Evolutionary conservation across 1,140 invertebrate species (phyloP), one percentile per base, ranked within the genome.

Genomic region (Atta colombica): DNA sequence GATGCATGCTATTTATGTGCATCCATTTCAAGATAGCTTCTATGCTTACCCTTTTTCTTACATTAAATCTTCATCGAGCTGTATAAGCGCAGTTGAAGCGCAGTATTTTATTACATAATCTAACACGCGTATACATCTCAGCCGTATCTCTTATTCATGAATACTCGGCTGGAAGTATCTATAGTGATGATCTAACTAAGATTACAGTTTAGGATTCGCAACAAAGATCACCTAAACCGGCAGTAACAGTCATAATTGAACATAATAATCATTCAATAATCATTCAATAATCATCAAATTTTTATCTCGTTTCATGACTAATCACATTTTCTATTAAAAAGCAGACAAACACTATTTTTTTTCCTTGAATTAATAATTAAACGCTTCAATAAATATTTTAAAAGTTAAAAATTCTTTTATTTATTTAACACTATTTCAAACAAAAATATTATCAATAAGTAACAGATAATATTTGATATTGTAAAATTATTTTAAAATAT

Each of bases 41-140:
- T 78, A 78, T 49, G 16, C 65, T 78, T 12, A 65, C 12, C 18
- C 18, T 55, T 55, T 58, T 74, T 78, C 75, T 49, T 10, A 3
- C 25, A 51, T 65, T 78, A 78, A 78, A 78, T 16, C 45, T 66
- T 45, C 18, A 65, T 65, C 18, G 25, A 66, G 31, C 31, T 18
- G 72, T 14, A 18, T 75, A 60, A 53, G 63, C 63, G 28, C 45
- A 28, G 45, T 28, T 53, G 7, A 28, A 74, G 18, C 28, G 10
- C n/a, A 75, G n/a, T 31, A 12, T 58, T 75, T 75, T 14, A 75
- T 18, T 75, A 75, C n/a, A 14, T 75, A 35, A 74, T 58, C 18
- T 12, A 10, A 74, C 28, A 55, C 31, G 10, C n/a, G 12, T n/a
- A 69, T 69, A 49, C 21, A 49, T 69, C 39, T 2, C n/a, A 21